These are phyloP conservation scores for Chaetoderma sp. DNA, from an alignment of 2,888 invertebrate species.

Conservation along the genomic window DNA sequence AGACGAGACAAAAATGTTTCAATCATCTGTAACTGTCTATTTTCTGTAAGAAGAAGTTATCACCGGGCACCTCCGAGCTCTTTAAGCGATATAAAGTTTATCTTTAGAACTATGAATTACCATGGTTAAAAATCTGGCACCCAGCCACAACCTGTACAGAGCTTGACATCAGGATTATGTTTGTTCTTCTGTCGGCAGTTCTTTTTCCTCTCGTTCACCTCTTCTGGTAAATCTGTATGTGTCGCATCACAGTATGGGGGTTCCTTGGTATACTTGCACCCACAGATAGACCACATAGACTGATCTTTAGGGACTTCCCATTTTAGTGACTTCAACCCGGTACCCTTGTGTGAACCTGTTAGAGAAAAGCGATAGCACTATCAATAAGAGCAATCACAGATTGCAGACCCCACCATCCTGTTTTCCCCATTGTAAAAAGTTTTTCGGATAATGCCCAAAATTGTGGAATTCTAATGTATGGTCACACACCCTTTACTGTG, in stretches of 20 bases:
- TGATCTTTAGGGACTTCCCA: slow-evolving; percentile 56
- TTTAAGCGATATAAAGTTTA: no score
- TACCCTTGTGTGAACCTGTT: slow-evolving; percentile 57
- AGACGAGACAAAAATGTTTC: no score
- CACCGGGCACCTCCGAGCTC: no score
- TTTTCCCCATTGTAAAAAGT: no score
- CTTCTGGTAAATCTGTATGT: slow-evolving; percentile 52
- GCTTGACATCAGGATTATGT: slow-evolving; percentile 39
- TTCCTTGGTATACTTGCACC: slow-evolving; percentile 59
- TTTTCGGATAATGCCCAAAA: no score
- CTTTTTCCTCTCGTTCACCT: slow-evolving; percentile 43
- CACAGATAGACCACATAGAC: slow-evolving; percentile 49
- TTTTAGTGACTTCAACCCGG: slow-evolving; percentile 53
- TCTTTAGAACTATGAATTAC: no score
- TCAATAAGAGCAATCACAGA: background rate
- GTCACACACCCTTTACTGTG: no score
- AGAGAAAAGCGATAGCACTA: background rate
- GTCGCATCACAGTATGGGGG: slow-evolving; percentile 61
- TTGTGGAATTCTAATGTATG: no score
- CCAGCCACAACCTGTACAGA: slow-evolving; percentile 62
- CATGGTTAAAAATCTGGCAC: slow-evolving; percentile 56
- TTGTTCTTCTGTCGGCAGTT: slow-evolving; percentile 37
- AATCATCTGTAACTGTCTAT: no score
- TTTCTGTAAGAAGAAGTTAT: no score
- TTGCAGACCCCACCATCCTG: background rate